Conservation (phyloP, 1,140 invertebrate genomes). For the Solenopsis invicta region DNA sequence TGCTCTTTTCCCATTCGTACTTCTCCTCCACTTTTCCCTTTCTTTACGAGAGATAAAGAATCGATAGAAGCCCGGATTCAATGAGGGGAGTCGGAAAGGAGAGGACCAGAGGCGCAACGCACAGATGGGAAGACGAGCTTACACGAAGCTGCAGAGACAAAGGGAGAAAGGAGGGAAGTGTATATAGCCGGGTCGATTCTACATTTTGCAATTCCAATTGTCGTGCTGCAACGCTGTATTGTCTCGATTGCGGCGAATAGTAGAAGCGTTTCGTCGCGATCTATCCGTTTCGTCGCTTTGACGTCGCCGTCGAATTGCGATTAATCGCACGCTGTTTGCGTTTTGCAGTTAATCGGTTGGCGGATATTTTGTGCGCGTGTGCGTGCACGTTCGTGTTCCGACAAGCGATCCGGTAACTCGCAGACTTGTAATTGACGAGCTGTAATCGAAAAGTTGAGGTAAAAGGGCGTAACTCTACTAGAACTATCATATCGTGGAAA, state of each 20-base stretch:
- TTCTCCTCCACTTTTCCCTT: neutral
- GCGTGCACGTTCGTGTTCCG: neutral
- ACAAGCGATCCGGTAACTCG: conserved; percentile 46
- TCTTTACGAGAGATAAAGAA: conserved; percentile 53
- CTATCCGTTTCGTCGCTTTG: conserved; percentile 30
- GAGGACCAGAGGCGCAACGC: conserved; percentile 39
- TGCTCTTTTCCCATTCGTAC: neutral
- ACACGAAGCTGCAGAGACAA: conserved; percentile 2
- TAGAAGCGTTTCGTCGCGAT: conserved; percentile 56
- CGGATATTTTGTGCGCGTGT: neutral
- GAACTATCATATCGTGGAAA: conserved; percentile 41
- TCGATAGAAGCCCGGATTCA: conserved; percentile 36
- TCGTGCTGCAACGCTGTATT: conserved; percentile 62
- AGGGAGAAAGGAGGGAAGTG: conserved; percentile 39
- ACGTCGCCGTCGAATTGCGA: conserved; percentile 56
- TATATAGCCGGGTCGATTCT: conserved; percentile 66
- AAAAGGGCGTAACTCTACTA: conserved; percentile 28
- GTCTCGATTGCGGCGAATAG: conserved; percentile 67
- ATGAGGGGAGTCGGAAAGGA: conserved; percentile 60
- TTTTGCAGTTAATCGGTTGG: conserved; percentile 68
- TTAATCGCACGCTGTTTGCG: conserved; percentile 67
- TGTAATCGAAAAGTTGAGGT: conserved; percentile 56
- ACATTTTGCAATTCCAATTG: conserved; percentile 75
- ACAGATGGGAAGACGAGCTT: conserved; percentile 22
- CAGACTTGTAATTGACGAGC: conserved; percentile 55